These are phyloP conservation scores for Lasioglossum vierecki DNA, from an alignment of 2,888 invertebrate species.

Conservation along the genomic window DNA sequence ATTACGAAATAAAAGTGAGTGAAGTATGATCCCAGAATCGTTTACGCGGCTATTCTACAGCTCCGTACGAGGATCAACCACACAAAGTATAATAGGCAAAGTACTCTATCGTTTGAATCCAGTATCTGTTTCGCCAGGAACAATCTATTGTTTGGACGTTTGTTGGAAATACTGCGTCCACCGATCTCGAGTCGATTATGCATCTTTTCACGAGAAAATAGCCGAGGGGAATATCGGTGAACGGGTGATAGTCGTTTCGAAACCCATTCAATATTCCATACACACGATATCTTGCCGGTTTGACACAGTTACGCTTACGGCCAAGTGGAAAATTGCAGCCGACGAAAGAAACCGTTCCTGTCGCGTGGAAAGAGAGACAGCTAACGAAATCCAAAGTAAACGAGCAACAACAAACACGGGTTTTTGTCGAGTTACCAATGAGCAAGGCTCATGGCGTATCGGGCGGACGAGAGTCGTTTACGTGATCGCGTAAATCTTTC, in stretches of 20 bases:
- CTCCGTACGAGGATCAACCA: too few relatives aligned
- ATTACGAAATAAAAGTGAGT: too few relatives aligned
- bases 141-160: neutral
- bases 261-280: conserved; percentile 29
- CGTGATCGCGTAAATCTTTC: neutral
- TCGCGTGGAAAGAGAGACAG: neutral
- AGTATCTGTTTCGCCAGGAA: neutral
- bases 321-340: conserved; percentile 23
- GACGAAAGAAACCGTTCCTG: conserved; percentile 16
- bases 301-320: conserved; percentile 6
- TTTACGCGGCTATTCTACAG: too few relatives aligned
- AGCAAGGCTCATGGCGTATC: neutral
- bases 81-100: too few relatives aligned
- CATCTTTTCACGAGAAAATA: neutral
- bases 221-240: neutral
- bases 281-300: conserved; percentile 18
- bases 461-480: too few relatives aligned
- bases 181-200: conserved; percentile 23
- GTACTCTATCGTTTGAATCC: neutral
- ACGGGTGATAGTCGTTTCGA: conserved; percentile 39
- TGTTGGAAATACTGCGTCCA: neutral
- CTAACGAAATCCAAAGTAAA: conserved; percentile 34
- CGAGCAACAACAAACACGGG: neutral
- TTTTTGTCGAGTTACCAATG: neutral
- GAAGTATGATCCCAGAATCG: too few relatives aligned